Base-by-base conservation (phyloP, 2,113 vertebrate species). In the Helogale parvula region DNA sequence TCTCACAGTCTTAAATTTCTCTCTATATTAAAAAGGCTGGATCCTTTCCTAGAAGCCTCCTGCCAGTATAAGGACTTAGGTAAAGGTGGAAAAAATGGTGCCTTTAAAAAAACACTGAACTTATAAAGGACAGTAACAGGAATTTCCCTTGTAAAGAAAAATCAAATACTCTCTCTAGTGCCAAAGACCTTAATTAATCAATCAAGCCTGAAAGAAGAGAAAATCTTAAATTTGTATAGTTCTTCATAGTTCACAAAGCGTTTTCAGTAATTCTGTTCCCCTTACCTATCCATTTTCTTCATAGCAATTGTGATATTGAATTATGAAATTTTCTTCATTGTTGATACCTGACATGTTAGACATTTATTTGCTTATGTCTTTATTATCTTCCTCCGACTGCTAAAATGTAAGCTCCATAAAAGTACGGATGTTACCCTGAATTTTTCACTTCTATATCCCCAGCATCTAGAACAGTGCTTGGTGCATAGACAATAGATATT, bases 151-250 rank as follows among this genome's bases (percentile, higher is more conserved):
- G 4, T 94, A 80, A 91, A 23, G 90, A 94, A 88, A 12, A 65
- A 81, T 88, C 41, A 45, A 76, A 85, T 94, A 54, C 63, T 65
- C 2, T 80, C 7, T 69, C 31, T 12, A 83, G 25, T 65, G 80
- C 54, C 84, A 94, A 81, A 94, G 21, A 68, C 6, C 13, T 92
- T 60, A 38, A 93, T 96, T 91, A 90, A 93, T 91, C 17, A 76
- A 33, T 85, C 38, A 91, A 72, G 3, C 11, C 38, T 93, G 13
- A 96, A 94, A 94, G 72, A 86, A 14, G 50, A 10, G 19, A 76
- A 88, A 85, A 84, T 35, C 35, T 74, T 85, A 82, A 80, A 60
- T 81, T 50, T 93, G 15, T 72, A 82, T 31, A 88, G 33, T 82
- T 89, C 25, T 79, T 91, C 54, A 81, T 4, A 86, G 17, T 93